These are phyloP conservation scores for Pungitius pungitius DNA, from an alignment of 2,113 vertebrate species.

Conservation along the genomic window DNA sequence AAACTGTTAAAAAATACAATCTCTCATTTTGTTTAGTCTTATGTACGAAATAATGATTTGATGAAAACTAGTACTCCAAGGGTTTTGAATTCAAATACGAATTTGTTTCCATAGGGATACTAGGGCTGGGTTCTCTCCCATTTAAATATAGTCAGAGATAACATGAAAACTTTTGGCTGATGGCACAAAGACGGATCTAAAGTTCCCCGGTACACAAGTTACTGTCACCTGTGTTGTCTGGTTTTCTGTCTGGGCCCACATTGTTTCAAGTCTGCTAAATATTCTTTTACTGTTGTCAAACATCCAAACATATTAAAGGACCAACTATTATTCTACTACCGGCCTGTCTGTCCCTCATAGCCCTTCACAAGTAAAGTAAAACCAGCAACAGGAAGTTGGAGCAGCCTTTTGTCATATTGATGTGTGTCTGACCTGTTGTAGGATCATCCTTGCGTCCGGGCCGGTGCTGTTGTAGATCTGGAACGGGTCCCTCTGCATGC, in stretches of 20 bases:
- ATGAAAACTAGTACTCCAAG: background rate
- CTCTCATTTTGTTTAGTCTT: background rate
- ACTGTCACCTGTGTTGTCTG: too few relatives aligned
- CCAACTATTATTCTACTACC: background rate
- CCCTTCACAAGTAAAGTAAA: background rate
- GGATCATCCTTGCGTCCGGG: conserved; percentile 37
- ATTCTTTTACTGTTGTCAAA: background rate
- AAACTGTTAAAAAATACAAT: background rate
- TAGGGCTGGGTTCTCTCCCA: background rate
- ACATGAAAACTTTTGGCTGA: background rate
- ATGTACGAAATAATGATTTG: background rate
- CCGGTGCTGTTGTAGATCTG: conserved; percentile 1
- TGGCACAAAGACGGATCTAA: background rate
- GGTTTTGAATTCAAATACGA: background rate
- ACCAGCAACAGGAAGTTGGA: background rate
- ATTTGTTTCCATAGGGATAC: background rate
- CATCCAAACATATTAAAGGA: background rate
- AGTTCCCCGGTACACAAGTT: background rate
- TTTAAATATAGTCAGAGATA: background rate
- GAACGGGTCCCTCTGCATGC: conserved; percentile 25
- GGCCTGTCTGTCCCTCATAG: background rate
- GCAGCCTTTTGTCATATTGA: background rate
- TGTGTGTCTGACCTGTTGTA: conserved; percentile 57
- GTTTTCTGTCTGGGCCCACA: background rate
- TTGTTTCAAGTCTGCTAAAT: background rate